Evolutionary conservation across 1,140 invertebrate species (phyloP).

Genomic region (Cydia amplana): DNA sequence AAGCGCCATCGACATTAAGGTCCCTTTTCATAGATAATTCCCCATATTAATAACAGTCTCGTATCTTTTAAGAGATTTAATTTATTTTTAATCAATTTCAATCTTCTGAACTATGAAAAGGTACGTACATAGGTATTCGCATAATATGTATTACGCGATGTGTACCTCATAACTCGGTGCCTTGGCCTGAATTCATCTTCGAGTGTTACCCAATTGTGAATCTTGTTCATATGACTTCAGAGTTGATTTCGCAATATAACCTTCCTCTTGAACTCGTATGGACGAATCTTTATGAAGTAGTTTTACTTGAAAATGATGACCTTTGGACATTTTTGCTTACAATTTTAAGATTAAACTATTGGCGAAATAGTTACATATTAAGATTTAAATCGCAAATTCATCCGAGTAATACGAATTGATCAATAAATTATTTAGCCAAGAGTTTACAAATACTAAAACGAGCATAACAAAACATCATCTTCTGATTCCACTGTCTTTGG

Average conservation of each 20-base stretch:
- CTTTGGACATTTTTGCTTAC: neutral
- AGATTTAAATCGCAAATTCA: too few relatives aligned
- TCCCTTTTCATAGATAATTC: too few relatives aligned
- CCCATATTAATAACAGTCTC: too few relatives aligned
- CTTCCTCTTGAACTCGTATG: constrained; percentile 23
- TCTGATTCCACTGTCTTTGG: too few relatives aligned
- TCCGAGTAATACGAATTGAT: too few relatives aligned
- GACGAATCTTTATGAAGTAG: constrained; percentile 10
- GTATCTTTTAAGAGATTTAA: too few relatives aligned
- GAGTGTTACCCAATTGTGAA: neutral
- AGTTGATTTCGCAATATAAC: neutral
- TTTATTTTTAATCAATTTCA: neutral
- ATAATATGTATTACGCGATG: constrained; percentile 25
- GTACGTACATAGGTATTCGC: neutral
- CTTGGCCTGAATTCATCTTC: constrained; percentile 17
- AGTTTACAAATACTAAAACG: too few relatives aligned
- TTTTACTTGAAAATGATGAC: constrained; percentile 19
- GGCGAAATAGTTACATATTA: too few relatives aligned
- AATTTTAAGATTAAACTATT: neutral
- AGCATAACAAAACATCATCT: too few relatives aligned
- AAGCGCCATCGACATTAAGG: too few relatives aligned
- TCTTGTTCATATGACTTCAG: constrained; percentile 1
- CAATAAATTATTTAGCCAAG: too few relatives aligned
- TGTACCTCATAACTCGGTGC: constrained; percentile 16
- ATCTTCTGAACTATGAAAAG: neutral